Base-by-base conservation (phyloP, 2,888 invertebrate species). In the Eurytoma californica region DNA sequence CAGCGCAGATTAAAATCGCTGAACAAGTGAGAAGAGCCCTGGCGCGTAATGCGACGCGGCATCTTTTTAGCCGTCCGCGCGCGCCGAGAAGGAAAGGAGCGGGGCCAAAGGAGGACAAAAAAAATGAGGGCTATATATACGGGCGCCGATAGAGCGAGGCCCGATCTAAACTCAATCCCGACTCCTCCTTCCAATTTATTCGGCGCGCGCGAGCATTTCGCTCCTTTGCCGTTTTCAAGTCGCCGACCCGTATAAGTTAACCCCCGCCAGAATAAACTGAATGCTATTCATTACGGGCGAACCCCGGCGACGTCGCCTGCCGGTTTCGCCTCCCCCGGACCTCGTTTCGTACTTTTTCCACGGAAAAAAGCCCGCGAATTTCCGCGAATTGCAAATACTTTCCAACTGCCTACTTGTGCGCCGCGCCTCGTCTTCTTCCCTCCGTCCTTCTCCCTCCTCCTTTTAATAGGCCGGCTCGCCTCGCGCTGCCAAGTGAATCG, bases 151-250 rank as follows among this genome's bases (percentile, higher is more conserved):
- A 51, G 51, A 51, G 51, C 53, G 3, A 53, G n/a, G 20, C 47
- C 47, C 39, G n/a, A n/a, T 13, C 55, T 28, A 39, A 67, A 60
- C 49, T 63, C 65, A 28, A 63, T 20, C 57, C 20, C 1, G 28
- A 70, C 49, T 70, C 49, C 72, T 67, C 67, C 68, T 77, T 77
- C 67, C 72, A 67, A 72, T 77, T 67, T 72, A 66, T 77, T 67
- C 53, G 30, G 39, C 61, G 60, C 57, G 60, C 57, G 39, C 3
- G n/a, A 61, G 72, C 72, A 72, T 72, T 72, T 61, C 61, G 57
- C 72, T 61, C 20, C 63, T 72, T 72, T 53, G 72, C 60, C n/a
- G 53, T 72, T 72, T 63, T 53, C 28, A 53, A 72, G 53, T 18
- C 53, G 13, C 51, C 14, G 14, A 39, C 5, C 30, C n/a, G 55